Evolutionary conservation across 2,888 invertebrate genomes (phyloP).

Genomic region (Drosophila prolongata): DNA sequence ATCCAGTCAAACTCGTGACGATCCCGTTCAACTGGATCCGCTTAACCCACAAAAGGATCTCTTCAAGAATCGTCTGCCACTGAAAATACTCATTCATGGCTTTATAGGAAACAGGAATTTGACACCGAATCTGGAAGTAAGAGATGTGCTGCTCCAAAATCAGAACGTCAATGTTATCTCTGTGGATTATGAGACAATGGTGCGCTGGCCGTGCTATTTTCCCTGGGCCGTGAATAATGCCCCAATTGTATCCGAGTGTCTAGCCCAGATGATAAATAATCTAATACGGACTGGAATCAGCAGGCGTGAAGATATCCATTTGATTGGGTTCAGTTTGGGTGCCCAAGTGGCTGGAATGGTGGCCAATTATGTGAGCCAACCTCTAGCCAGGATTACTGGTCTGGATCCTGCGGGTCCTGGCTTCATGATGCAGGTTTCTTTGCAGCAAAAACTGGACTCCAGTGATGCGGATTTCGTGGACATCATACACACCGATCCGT

Average conservation of each 20-base stretch:
- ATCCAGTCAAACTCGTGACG: conserved; percentile 36
- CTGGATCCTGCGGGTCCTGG: conserved; percentile 88
- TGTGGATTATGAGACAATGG: conserved; percentile 87
- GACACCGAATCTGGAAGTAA: conserved; percentile 87
- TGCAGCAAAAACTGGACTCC: conserved; percentile 85
- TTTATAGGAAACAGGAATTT: conserved; percentile 86
- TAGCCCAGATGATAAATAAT: conserved; percentile 86
- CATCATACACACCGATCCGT: conserved; percentile 87
- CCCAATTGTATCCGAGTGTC: conserved; percentile 86
- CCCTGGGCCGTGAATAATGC: conserved; percentile 86
- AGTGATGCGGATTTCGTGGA: conserved; percentile 88
- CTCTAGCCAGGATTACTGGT: conserved; percentile 86
- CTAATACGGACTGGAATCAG: conserved; percentile 85
- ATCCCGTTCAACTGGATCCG: conserved; percentile 85
- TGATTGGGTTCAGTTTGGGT: conserved; percentile 88
- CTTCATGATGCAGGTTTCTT: conserved; percentile 85
- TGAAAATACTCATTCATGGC: conserved; percentile 88
- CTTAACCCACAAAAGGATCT: conserved; percentile 40
- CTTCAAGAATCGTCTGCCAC: conserved; percentile 82
- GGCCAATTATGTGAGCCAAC: conserved; percentile 85
- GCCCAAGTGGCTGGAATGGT: conserved; percentile 87
- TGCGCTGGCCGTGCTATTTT: conserved; percentile 86
- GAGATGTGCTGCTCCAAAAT: conserved; percentile 86
- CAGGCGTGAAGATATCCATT: conserved; percentile 85
- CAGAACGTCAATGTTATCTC: conserved; percentile 87